phyloP scores from a whole-genome alignment of 2,113 vertebrate species.

The Pithys albifrons region DNA sequence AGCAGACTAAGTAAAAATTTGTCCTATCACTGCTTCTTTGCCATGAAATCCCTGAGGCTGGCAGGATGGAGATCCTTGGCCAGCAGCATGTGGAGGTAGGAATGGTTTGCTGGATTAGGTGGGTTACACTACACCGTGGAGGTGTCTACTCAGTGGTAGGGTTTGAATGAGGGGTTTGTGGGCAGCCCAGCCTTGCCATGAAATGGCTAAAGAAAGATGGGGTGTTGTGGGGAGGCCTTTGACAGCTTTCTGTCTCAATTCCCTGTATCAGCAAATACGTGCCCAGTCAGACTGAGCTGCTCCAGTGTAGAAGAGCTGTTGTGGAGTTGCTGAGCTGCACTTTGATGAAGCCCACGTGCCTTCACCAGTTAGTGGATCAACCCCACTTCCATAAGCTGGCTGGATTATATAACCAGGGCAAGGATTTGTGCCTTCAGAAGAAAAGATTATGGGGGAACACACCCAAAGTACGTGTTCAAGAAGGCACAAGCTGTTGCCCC shows the following conservation, averaged over 20 bases:
- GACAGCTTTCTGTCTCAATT: not conserved
- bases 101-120: not conserved
- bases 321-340: not conserved
- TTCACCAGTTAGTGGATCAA: not conserved
- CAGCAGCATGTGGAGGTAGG: not conserved
- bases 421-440: not conserved
- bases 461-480: not conserved
- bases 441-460: not conserved
- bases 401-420: not conserved
- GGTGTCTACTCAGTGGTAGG: not conserved
- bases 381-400: not conserved
- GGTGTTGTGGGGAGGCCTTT: rapidly evolving
- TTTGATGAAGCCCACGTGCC: rapidly evolving
- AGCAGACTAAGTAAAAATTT: not conserved
- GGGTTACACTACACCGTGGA: rapidly evolving
- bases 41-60: not conserved
- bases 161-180: not conserved
- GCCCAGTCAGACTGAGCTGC: rapidly evolving
- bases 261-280: rapidly evolving
- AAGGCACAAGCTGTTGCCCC: not conserved
- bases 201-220: not conserved
- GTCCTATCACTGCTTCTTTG: not conserved
- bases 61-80: not conserved
- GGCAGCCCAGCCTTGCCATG: not conserved
- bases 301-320: not conserved